Evolutionary conservation across 2,888 invertebrate species (phyloP).

Genomic region (Macrosoma leucophasiata): DNA sequence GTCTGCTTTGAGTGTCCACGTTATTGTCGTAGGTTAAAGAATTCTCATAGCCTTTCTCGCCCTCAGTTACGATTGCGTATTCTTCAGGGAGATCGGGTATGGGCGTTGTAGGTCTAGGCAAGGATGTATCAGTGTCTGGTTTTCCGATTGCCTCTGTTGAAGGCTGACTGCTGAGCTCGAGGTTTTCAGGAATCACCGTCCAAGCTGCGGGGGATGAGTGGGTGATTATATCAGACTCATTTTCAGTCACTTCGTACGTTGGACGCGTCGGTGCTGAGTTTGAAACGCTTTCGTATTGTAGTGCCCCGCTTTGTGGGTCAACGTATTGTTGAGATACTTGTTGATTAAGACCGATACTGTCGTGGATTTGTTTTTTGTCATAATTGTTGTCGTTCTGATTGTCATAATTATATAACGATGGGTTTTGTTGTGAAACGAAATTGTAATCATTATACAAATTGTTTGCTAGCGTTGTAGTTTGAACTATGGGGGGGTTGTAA

Average conservation of each 20-base stretch:
- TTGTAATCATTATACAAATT: slow-evolving; percentile 42
- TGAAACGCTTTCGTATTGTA: slow-evolving; percentile 30
- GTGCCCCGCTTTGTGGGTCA: slow-evolving; percentile 38
- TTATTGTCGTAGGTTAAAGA: slow-evolving; percentile 57
- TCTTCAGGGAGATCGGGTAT: slow-evolving; percentile 53
- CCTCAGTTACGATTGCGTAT: slow-evolving; percentile 61
- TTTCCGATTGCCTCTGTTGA: slow-evolving; percentile 41
- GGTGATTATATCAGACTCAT: slow-evolving; percentile 44
- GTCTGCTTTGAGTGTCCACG: slow-evolving; percentile 64
- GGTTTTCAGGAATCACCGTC: slow-evolving; percentile 48
- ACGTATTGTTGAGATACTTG: slow-evolving; percentile 48
- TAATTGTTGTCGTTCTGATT: slow-evolving; percentile 41
- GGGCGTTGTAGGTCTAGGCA: slow-evolving; percentile 45
- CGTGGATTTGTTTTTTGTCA: slow-evolving; percentile 47
- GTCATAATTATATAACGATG: slow-evolving; percentile 48
- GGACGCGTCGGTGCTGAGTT: slow-evolving; percentile 36
- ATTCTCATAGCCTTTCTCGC: slow-evolving; percentile 58
- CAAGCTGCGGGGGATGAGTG: slow-evolving; percentile 53
- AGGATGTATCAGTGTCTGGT: slow-evolving; percentile 36
- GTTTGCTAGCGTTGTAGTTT: slow-evolving; percentile 44
- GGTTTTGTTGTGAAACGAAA: slow-evolving; percentile 34
- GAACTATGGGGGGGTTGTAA: slow-evolving; percentile 51
- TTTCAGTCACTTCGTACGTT: slow-evolving; percentile 66
- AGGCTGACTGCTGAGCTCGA: slow-evolving; percentile 40
- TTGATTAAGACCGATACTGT: slow-evolving; percentile 52